Evolutionary conservation across 1,140 invertebrate genomes (phyloP).

Genomic region (Sarcophaga peregrina): DNA sequence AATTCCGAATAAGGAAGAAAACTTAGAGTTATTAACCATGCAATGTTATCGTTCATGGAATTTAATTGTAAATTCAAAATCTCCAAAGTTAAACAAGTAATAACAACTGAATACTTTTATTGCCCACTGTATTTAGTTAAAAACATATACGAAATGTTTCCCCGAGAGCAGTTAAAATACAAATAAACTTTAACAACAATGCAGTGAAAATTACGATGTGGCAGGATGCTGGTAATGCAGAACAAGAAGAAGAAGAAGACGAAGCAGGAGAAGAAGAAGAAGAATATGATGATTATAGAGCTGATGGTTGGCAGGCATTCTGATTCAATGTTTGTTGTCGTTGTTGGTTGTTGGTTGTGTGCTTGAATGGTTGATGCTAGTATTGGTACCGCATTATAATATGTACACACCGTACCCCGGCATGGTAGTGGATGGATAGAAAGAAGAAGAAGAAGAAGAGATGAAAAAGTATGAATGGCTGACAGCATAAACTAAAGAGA

Average conservation of each 20-base stretch:
- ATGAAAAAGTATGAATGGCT: not conserved
- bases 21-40: too few species aligned
- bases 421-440: not conserved
- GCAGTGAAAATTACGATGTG: slow-evolving; percentile 19
- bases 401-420: not conserved
- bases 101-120: not conserved
- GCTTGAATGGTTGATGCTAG: not conserved
- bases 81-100: too few species aligned
- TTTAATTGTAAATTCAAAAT: too few species aligned
- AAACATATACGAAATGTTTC: not conserved
- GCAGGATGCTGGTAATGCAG: slow-evolving; percentile 13
- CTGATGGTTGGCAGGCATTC: not conserved
- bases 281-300: not conserved
- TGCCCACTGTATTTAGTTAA: not conserved
- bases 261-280: not conserved
- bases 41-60: too few species aligned
- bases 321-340: not conserved
- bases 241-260: too few species aligned
- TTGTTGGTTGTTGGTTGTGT: not conserved
- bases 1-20: too few species aligned
- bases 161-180: slow-evolving; percentile 15
- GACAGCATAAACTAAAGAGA: slow-evolving; percentile 17
- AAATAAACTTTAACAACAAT: slow-evolving; percentile 5
- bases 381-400: not conserved
- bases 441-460: too few species aligned